These are phyloP conservation scores for Caloenas nicobarica DNA, from an alignment of 2,113 vertebrate species.

Conservation along the genomic window DNA sequence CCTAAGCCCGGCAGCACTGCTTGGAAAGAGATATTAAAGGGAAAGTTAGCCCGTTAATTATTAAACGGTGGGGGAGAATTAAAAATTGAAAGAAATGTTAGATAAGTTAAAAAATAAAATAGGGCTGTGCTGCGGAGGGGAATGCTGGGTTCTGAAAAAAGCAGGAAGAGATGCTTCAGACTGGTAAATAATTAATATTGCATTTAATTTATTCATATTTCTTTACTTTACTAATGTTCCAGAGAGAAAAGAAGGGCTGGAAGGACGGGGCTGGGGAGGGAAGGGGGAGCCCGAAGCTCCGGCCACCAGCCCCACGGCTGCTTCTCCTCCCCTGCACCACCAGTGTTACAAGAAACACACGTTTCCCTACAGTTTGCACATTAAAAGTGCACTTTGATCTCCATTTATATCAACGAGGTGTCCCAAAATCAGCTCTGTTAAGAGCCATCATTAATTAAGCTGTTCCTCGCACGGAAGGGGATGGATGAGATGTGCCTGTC, in stretches of 20 bases:
- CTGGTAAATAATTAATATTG: conserved; percentile 54
- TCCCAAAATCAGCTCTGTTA: not conserved
- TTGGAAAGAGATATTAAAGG: not conserved
- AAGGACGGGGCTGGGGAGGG: not conserved
- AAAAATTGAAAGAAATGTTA: conserved; percentile 30
- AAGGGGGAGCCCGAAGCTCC: not conserved
- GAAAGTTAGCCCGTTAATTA: not conserved
- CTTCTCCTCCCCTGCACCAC: not conserved
- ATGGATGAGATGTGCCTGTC: not conserved
- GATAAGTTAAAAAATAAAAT: conserved; percentile 3
- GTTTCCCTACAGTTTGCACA: not conserved
- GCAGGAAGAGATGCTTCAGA: not conserved
- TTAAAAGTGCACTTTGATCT: not conserved
- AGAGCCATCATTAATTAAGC: not conserved
- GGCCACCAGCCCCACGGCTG: not conserved
- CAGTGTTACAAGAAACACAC: accelerated
- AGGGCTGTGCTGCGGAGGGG: not conserved
- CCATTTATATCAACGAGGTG: not conserved
- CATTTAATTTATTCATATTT: conserved; percentile 63
- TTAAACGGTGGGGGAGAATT: not conserved
- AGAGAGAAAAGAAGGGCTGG: not conserved
- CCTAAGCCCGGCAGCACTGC: not conserved
- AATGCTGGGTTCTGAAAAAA: not conserved
- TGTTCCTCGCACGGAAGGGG: accelerated
- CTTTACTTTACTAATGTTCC: conserved; percentile 61